These are phyloP conservation scores for Calyptomena viridis DNA, from an alignment of 2,113 vertebrate genomes.

Conservation along the genomic window DNA sequence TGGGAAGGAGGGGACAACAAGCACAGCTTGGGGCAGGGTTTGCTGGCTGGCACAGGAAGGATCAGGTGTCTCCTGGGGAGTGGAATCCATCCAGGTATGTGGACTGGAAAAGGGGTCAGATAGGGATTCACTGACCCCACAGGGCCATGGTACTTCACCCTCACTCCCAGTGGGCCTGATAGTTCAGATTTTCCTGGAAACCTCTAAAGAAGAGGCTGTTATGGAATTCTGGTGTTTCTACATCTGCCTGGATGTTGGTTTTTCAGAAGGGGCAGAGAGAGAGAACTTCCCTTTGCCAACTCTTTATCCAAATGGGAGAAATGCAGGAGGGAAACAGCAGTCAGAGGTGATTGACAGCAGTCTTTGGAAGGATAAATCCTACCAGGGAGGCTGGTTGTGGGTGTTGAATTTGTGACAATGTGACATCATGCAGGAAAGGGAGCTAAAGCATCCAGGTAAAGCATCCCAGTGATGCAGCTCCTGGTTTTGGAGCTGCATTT, in stretches of 20 bases:
- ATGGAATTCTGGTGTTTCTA: background rate
- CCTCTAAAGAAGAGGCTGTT: background rate
- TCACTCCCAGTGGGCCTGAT: background rate
- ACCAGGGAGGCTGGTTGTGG: background rate
- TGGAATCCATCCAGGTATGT: background rate
- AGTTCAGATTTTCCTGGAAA: background rate
- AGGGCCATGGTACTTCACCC: background rate
- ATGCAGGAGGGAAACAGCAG: background rate
- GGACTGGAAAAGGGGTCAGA: background rate
- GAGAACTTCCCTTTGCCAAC: background rate
- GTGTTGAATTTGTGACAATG: background rate
- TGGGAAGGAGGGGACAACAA: background rate
- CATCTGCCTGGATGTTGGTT: background rate
- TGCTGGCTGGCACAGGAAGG: background rate
- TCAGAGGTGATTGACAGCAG: background rate
- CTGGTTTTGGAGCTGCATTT: background rate
- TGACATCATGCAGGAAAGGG: background rate
- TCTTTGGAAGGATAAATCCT: background rate
- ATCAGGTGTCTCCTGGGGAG: fast-evolving
- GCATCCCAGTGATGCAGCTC: background rate
- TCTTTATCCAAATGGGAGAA: background rate
- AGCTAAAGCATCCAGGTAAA: background rate
- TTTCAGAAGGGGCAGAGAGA: background rate
- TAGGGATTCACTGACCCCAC: background rate
- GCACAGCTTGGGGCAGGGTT: background rate